These are phyloP conservation scores for Pyrrhosoma nymphula DNA, from an alignment of 2,888 invertebrate species.

Conservation along the genomic window DNA sequence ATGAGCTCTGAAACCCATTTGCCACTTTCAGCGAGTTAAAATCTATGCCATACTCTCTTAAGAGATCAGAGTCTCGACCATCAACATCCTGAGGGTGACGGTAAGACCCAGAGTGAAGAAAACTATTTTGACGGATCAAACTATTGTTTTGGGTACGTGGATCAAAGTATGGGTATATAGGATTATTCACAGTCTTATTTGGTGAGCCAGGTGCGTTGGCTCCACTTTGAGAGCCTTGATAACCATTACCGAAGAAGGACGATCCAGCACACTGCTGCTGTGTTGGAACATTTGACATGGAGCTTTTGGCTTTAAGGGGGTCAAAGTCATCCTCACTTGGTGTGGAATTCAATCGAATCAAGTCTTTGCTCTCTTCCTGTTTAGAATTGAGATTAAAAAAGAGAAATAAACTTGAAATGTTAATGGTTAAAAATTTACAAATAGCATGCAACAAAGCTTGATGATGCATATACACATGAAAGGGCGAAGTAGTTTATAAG, in stretches of 20 bases:
- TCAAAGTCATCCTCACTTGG: slow-evolving; percentile 85
- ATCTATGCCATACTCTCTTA: slow-evolving; percentile 86
- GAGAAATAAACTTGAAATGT: slow-evolving; percentile 15
- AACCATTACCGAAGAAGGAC: slow-evolving; percentile 32
- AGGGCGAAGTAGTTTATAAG: too few relatives aligned
- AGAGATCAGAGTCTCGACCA: slow-evolving; percentile 82
- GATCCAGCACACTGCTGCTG: neutral
- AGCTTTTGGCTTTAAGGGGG: slow-evolving; percentile 80
- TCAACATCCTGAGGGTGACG: slow-evolving; percentile 75
- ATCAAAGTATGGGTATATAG: slow-evolving; percentile 79
- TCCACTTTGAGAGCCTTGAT: slow-evolving; percentile 22
- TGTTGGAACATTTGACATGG: slow-evolving; percentile 73
- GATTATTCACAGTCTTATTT: slow-evolving; percentile 76
- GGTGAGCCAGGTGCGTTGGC: slow-evolving; percentile 27
- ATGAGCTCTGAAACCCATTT: slow-evolving; percentile 48
- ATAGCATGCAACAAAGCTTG: neutral
- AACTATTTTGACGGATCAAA: slow-evolving; percentile 36
- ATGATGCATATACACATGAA: neutral
- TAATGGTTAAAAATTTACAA: slow-evolving; percentile 18
- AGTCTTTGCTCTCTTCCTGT: slow-evolving; percentile 80
- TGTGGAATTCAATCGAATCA: slow-evolving; percentile 84
- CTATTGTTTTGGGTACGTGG: slow-evolving; percentile 74
- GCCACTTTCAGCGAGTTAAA: slow-evolving; percentile 76
- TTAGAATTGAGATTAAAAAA: slow-evolving; percentile 73
- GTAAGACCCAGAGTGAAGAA: slow-evolving; percentile 41